These are phyloP conservation scores for Nycticebus coucang DNA, from an alignment of 2,113 vertebrate genomes.

Conservation along the genomic window DNA sequence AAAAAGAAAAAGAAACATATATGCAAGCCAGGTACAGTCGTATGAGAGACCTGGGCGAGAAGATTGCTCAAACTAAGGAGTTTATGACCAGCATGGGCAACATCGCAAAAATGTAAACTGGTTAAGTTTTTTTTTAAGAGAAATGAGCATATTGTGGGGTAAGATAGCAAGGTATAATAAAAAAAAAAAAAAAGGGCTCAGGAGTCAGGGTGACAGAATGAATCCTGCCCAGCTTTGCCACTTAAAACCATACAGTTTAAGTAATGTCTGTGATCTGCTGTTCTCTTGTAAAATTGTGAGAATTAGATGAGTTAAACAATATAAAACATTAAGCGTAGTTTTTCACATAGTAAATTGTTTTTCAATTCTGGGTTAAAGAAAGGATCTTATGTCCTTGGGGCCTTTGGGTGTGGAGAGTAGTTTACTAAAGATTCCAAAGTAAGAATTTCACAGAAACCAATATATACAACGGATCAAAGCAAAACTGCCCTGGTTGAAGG, in stretches of 20 bases:
- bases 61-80: neutral
- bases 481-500: neutral
- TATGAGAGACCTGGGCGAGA: neutral
- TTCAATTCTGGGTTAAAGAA: neutral
- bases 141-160: neutral
- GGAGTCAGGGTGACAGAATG: neutral
- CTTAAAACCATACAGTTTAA: neutral
- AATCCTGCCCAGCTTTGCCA: neutral
- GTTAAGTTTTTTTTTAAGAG: neutral
- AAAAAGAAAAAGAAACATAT: neutral
- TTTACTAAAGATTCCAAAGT: neutral
- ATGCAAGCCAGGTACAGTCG: neutral
- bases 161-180: neutral
- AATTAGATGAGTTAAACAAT: neutral
- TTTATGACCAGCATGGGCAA: neutral
- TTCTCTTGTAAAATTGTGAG: neutral
- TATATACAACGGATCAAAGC: neutral
- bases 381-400: neutral
- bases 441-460: neutral
- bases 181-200: neutral
- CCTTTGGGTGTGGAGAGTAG: neutral
- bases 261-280: neutral
- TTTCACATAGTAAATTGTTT: neutral
- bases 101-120: neutral
- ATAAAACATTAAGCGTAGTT: neutral